These are phyloP conservation scores for Myotis yumanensis DNA, from an alignment of 2,113 vertebrate species.

Conservation along the genomic window DNA sequence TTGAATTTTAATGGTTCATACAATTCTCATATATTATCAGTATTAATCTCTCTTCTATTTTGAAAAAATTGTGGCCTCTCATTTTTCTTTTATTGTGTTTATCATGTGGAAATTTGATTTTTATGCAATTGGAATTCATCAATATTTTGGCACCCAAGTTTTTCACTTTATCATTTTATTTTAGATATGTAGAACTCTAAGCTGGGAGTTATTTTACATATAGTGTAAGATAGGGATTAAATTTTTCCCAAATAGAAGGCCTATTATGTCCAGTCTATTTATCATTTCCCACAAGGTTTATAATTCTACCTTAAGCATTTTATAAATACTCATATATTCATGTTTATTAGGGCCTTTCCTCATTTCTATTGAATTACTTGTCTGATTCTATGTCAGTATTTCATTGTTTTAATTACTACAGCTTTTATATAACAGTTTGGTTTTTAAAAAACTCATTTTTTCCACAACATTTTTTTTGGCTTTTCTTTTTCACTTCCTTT, in stretches of 20 bases:
- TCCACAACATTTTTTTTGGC: not conserved
- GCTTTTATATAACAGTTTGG: not conserved
- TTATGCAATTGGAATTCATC: constrained; percentile 39
- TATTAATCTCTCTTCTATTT: not conserved
- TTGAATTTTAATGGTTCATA: not conserved
- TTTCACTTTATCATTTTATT: constrained; percentile 5
- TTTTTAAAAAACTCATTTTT: constrained; percentile 11
- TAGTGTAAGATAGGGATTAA: not conserved
- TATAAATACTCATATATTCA: not conserved
- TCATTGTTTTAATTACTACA: constrained; percentile 34
- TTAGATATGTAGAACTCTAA: constrained; percentile 17
- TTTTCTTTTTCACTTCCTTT: constrained; percentile 11
- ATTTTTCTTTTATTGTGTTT: not conserved
- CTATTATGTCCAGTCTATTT: not conserved
- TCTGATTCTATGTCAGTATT: not conserved
- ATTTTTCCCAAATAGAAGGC: constrained; percentile 25
- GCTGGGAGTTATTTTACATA: constrained; percentile 18
- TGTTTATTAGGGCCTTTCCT: not conserved
- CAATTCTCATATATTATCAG: not conserved
- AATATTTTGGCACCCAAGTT: not conserved
- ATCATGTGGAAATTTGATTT: constrained; percentile 22
- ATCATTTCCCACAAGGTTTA: not conserved
- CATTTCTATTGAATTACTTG: not conserved
- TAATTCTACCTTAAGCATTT: not conserved
- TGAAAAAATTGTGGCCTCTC: not conserved